Conservation (phyloP, 2,797 vertebrate species). For the Chanos chanos region DNA sequence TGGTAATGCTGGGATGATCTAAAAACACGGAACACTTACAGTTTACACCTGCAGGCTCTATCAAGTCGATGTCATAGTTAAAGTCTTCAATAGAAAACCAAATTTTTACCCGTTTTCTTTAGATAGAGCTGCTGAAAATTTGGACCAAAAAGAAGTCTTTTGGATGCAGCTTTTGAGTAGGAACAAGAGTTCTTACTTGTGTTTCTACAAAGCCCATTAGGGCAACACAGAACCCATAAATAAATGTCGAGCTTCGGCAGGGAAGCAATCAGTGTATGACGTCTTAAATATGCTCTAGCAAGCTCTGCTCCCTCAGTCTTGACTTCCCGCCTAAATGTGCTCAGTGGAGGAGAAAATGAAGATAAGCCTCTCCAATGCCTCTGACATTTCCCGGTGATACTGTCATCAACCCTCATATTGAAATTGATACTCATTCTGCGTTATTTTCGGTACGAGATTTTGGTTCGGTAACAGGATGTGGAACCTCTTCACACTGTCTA, state of each 20-base stretch:
- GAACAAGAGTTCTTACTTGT: background rate
- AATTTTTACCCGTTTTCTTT: no score
- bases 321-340: slow-evolving; percentile 42
- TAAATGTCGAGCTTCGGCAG: slow-evolving; percentile 1
- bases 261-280: background rate
- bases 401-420: slow-evolving; percentile 44
- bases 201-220: background rate
- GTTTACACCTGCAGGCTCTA: no score
- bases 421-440: slow-evolving; percentile 63
- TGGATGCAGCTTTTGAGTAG: slow-evolving; percentile 58
- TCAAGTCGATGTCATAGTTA: no score
- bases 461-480: background rate
- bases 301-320: slow-evolving; percentile 29
- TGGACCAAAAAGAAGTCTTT: slow-evolving; percentile 70
- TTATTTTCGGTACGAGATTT: slow-evolving; percentile 43
- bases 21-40: slow-evolving; percentile 72
- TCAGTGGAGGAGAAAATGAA: slow-evolving; percentile 55
- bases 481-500: no score
- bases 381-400: slow-evolving; percentile 63
- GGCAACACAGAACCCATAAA: background rate
- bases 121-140: no score
- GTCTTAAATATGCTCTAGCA: background rate
- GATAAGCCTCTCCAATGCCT: slow-evolving; percentile 55
- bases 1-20: slow-evolving; percentile 74
- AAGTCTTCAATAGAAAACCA: no score